Evolutionary conservation across 1,140 invertebrate species (phyloP), one percentile per base, ranked within the genome.

Genomic region (Glossosoma conforme): DNA sequence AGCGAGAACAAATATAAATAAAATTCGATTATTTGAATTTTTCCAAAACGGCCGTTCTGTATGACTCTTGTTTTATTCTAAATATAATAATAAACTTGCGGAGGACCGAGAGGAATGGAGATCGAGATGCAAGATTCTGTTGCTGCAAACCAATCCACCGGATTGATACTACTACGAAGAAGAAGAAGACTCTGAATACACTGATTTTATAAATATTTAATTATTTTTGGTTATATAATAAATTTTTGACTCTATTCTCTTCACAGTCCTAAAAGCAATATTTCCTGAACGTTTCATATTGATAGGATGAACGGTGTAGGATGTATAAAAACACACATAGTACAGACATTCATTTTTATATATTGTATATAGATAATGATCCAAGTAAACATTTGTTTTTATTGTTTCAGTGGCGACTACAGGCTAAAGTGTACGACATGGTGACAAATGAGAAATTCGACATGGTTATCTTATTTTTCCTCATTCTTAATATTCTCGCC

Each of bases 381-480:
- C 6, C 6, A 28, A 8, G 6, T 28, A 8, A n/a, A n/a, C n/a
- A 28, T n/a, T 28, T 28, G 6, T 8, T 28, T 60, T 28, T 28
- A 28, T 28, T 55, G 49, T 81, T 83, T 24, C 75, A 98, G 93
- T 93, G 93, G 85, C 85, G 86, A 70, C 89, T 92, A 40, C 93
- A 97, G 80, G 90, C 86, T 45, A 87, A 96, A 63, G 88, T 97
- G 58, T 98, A 97, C 74, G 93, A 97, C 78, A 86, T 98, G 68
- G 91, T 93, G 58, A 96, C 91, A 47, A 91, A 96, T 77, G 96
- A 96, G 74, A 97, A 97, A 76, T 98, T 98, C 77, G 96, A 98
- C 77, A 97, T 98, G 86, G 85, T 94, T 63, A 98, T 98, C 70
- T 97, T 98, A 94, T 82, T 97, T 72, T 94, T 97, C 76, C 98